phyloP scores from a whole-genome alignment of 2,888 invertebrate species.

The Calephelis perditalis region DNA sequence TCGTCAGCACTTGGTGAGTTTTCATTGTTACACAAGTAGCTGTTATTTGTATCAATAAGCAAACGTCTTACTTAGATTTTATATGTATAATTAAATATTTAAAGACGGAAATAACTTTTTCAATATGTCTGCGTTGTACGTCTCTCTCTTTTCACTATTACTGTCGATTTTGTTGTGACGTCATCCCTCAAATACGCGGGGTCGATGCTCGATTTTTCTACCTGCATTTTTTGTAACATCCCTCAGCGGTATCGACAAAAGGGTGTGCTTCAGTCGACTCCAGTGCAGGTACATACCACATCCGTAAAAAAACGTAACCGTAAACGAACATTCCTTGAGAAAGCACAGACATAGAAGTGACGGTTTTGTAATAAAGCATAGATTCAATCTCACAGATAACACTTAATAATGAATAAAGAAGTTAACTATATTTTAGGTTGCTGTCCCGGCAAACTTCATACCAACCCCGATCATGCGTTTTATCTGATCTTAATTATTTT shows the following conservation, averaged over 20 bases:
- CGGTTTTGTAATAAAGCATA: neutral
- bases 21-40: too few relatives aligned
- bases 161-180: slow-evolving; percentile 48
- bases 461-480: too few relatives aligned
- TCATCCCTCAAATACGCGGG: slow-evolving; percentile 58
- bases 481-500: too few relatives aligned
- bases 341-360: neutral
- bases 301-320: slow-evolving; percentile 7
- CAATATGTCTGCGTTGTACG: neutral
- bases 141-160: slow-evolving; percentile 17
- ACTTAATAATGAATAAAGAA: neutral
- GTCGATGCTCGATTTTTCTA: slow-evolving; percentile 68
- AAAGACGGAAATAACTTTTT: neutral
- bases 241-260: slow-evolving; percentile 51
- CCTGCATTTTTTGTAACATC: slow-evolving; percentile 74
- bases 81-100: too few relatives aligned
- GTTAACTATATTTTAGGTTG: too few relatives aligned
- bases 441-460: too few relatives aligned
- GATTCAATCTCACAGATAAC: neutral
- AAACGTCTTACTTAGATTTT: too few relatives aligned
- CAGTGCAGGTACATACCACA: slow-evolving; percentile 1
- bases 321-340: neutral
- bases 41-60: too few relatives aligned
- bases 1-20: too few relatives aligned
- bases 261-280: slow-evolving; percentile 32